phyloP scores from a whole-genome alignment of 2,888 invertebrate genomes.

The Perizoma flavofasciatum region DNA sequence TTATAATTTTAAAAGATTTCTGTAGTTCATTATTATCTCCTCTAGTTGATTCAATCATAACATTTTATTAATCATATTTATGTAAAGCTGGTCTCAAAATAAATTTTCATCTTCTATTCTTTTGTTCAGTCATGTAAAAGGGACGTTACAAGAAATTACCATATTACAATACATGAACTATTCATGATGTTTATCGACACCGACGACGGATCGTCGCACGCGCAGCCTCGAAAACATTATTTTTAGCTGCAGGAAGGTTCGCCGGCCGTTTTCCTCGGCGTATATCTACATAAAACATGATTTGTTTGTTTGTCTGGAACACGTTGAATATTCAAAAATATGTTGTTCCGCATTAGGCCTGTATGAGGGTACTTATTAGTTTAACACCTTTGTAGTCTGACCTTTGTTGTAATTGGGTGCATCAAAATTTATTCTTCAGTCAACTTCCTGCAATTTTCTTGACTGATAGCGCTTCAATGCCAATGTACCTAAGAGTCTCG shows the following conservation, averaged over 20 bases:
- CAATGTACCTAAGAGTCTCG: background rate
- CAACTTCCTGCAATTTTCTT: slow-evolving; percentile 15
- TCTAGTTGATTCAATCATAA: background rate
- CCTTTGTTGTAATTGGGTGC: slow-evolving; percentile 22
- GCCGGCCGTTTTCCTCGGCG: slow-evolving; percentile 69
- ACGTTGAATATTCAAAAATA: slow-evolving; percentile 51
- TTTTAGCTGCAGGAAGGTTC: slow-evolving; percentile 79
- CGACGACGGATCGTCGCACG: slow-evolving; percentile 59
- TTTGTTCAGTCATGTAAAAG: slow-evolving; percentile 2
- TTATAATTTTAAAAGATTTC: background rate
- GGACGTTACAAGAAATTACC: slow-evolving; percentile 1
- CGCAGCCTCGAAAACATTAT: slow-evolving; percentile 77
- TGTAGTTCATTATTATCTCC: background rate
- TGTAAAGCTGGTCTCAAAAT: background rate
- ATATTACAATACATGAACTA: slow-evolving; percentile 34
- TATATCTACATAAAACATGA: slow-evolving; percentile 60
- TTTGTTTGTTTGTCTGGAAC: slow-evolving; percentile 48
- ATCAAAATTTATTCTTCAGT: slow-evolving; percentile 18
- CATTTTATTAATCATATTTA: background rate
- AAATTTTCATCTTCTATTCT: slow-evolving; percentile 5
- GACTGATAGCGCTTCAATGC: slow-evolving; percentile 18
- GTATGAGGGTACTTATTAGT: slow-evolving; percentile 33
- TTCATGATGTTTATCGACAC: slow-evolving; percentile 32
- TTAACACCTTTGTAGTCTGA: slow-evolving; percentile 26
- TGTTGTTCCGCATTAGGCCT: slow-evolving; percentile 46